Base-by-base conservation (phyloP, 1,140 invertebrate genomes). In the Orchestia grillus region DNA sequence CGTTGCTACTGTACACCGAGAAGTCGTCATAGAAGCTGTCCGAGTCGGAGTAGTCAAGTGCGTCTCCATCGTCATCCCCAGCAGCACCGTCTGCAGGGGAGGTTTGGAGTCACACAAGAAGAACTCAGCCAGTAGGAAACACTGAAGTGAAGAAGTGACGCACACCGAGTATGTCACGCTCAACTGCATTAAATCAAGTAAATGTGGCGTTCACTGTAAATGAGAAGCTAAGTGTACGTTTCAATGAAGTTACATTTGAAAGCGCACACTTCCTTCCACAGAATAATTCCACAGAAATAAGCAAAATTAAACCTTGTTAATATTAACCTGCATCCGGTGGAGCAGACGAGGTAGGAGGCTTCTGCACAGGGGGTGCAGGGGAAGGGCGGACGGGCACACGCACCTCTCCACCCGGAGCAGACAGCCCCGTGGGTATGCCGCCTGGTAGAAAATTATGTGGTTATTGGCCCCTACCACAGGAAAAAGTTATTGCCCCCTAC, bases 311-410 rank as follows among this genome's bases (percentile, higher is more conserved):
- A 77, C 3, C 28, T 53, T 53, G 11, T 77, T 28, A 77, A 77
- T 15, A 3, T 28, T 77, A 28, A 77, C 62, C 62, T 77, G 62
- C 62, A 77, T 8, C 62, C 0, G 36, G 88, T 19, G 88, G 88
- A 28, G 92, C 43, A 40, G 92, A 4, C 1, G 43, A 0, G 36
- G 36, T 44, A n/a, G 92, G 44, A 45, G 92, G 92, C 36, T 47
- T 94, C 96, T 97, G 97, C 57, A 97, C 97, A 87, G 96, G 96
- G 42, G 96, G 96, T 36, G 96, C 95, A 44, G 96, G 96, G 44
- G 95, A 94, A 44, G 96, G 96, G 47, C 96, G 96, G 88, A 91
- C 53, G 45, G 96, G 96, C 36, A 95, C 96, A 57, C 95, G 96
- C 41, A 94, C 90, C 44, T 96, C 91, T 40, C 95, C 90, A 40